These are phyloP conservation scores for Agrenia bidenticulata DNA, from an alignment of 2,888 invertebrate genomes.

Conservation along the genomic window DNA sequence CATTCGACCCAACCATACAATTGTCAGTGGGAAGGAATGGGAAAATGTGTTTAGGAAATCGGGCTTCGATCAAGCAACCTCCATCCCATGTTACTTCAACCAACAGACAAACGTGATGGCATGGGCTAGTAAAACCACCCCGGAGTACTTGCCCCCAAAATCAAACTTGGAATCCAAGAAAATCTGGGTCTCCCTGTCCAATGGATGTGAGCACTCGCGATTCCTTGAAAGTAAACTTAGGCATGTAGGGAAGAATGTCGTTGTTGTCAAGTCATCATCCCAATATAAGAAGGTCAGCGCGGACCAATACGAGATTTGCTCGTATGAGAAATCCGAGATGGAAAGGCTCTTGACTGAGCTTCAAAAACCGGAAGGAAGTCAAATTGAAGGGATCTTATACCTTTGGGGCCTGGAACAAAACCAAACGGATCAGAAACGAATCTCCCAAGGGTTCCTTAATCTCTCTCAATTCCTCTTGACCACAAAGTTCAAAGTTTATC, in stretches of 20 bases:
- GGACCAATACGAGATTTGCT: slow-evolving; percentile 19
- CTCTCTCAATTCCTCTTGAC: slow-evolving; percentile 32
- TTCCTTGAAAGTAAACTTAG: slow-evolving; percentile 10
- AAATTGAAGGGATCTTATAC: slow-evolving; percentile 38
- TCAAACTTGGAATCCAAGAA: not conserved
- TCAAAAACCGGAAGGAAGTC: slow-evolving; percentile 1
- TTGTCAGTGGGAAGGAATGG: slow-evolving; percentile 14
- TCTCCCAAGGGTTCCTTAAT: slow-evolving; percentile 26
- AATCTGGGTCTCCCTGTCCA: not conserved
- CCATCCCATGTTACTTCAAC: slow-evolving; percentile 2
- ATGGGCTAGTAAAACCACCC: not conserved
- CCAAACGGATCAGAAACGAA: slow-evolving; percentile 13
- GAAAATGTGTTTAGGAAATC: slow-evolving; percentile 1
- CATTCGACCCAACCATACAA: slow-evolving; percentile 11
- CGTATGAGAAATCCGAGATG: slow-evolving; percentile 24
- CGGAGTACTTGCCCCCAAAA: slow-evolving; percentile 1
- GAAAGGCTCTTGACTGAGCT: slow-evolving; percentile 10
- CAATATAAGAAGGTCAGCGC: not conserved
- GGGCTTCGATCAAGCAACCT: not conserved
- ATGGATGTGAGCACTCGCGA: not conserved
- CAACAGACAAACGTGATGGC: slow-evolving; percentile 11
- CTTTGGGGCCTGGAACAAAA: slow-evolving; percentile 31
- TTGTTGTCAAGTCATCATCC: not conserved
- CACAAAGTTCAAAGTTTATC: slow-evolving; percentile 29
- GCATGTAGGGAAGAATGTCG: slow-evolving; percentile 11